phyloP scores from a whole-genome alignment of 2,113 vertebrate genomes.

The Lepisosteus osseus region DNA sequence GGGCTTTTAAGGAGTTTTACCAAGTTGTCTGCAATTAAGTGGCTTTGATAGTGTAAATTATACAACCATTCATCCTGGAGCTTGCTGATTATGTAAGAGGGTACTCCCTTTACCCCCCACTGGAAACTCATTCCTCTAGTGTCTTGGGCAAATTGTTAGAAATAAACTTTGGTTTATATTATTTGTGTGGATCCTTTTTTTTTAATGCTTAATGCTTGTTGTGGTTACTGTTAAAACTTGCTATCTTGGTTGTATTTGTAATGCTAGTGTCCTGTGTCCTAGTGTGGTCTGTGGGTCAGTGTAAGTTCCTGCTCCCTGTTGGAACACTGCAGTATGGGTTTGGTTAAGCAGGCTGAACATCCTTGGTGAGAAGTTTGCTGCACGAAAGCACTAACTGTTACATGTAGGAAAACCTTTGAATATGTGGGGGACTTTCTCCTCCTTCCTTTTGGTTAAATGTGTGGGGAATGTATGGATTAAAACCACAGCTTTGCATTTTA shows the following conservation, averaged over 20 bases:
- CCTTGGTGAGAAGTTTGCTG: too few relatives aligned
- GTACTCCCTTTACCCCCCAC: constrained; percentile 59
- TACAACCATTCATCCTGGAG: constrained; percentile 60
- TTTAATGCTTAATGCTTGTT: constrained; percentile 52
- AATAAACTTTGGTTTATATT: constrained; percentile 79
- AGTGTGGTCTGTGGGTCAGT: too few relatives aligned
- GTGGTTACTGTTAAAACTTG: constrained; percentile 50
- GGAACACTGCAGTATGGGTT: too few relatives aligned
- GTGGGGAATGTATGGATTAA: too few relatives aligned
- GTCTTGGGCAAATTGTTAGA: constrained; percentile 76
- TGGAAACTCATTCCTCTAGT: constrained; percentile 73
- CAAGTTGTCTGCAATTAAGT: constrained; percentile 64
- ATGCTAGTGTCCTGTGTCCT: too few relatives aligned
- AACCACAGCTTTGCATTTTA: too few relatives aligned
- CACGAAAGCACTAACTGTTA: too few relatives aligned
- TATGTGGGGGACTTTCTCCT: too few relatives aligned
- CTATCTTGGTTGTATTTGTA: background rate
- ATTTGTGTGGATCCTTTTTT: constrained; percentile 61
- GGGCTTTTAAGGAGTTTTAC: constrained; percentile 57
- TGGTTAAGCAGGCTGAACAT: too few relatives aligned
- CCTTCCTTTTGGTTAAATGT: too few relatives aligned
- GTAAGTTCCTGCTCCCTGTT: too few relatives aligned
- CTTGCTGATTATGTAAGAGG: constrained; percentile 66
- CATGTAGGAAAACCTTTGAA: too few relatives aligned
- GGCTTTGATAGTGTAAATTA: constrained; percentile 68